Evolutionary conservation across 1,140 invertebrate species (phyloP), one percentile per base, ranked within the genome.

Genomic region (Sweltsa coloradensis): DNA sequence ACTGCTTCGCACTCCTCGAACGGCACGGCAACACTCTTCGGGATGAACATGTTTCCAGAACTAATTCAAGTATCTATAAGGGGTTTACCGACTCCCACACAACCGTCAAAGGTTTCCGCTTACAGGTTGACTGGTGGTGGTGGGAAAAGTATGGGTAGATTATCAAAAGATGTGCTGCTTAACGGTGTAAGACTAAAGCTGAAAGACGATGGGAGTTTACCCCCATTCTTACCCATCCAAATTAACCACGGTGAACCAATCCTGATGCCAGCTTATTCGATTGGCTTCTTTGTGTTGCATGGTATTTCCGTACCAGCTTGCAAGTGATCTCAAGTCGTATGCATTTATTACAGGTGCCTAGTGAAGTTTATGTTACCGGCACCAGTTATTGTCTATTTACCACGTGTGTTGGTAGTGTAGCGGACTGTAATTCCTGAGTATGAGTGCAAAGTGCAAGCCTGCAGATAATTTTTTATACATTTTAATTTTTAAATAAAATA

Each of bases 271-370:
- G 66, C 72, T 18, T 73, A 73, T 51, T 78, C 78, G 2, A 68
- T 79, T 54, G 67, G 67, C 25, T 81, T 80, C 60, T 73, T 76
- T 66, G 63, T 79, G 2, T 55, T 76, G 40, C 69, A 73, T 31
- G 58, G 52, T 18, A 31, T 55, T 3, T 26, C 59, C 24, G 50
- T 61, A 31, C 37, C 53, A 29, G 57, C 52, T 14, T 68, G 66
- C 22, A n/a, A n/a, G n/a, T n/a, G n/a, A n/a, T n/a, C n/a, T n/a
- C n/a, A n/a, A n/a, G n/a, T n/a, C n/a, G n/a, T n/a, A n/a, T n/a
- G n/a, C n/a, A n/a, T n/a, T n/a, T n/a, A n/a, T n/a, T n/a, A n/a
- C n/a, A n/a, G n/a, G n/a, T n/a, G n/a, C n/a, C n/a, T n/a, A n/a
- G n/a, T n/a, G n/a, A n/a, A n/a, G n/a, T n/a, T n/a, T n/a, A n/a